phyloP scores from a whole-genome alignment of 92 coral and sea anemone genomes.

The Umimayanthus kanabou region DNA sequence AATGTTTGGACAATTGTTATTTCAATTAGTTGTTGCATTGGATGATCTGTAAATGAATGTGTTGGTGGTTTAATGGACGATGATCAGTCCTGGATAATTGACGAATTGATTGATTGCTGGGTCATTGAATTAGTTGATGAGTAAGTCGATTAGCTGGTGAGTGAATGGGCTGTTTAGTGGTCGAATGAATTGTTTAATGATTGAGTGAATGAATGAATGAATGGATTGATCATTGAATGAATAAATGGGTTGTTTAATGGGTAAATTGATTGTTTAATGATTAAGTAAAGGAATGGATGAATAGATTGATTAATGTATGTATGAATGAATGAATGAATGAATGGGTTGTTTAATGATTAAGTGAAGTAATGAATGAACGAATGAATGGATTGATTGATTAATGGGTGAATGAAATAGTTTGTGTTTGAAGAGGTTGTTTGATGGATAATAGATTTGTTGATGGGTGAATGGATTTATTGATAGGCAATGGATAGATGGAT shows the following conservation, averaged over 20 bases:
- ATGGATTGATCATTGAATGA: not conserved
- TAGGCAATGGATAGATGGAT: not conserved
- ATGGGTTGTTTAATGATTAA: too few relatives aligned
- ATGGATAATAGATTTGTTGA: too few relatives aligned
- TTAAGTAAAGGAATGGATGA: too few relatives aligned
- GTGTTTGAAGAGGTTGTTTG: too few relatives aligned
- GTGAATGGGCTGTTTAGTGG: not conserved
- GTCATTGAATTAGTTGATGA: not conserved
- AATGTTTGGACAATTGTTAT: too few relatives aligned
- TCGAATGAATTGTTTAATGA: not conserved
- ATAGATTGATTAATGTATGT: not conserved
- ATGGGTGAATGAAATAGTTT: too few relatives aligned
- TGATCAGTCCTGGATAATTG: not conserved
- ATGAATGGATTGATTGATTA: not conserved
- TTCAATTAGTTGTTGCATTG: too few relatives aligned
- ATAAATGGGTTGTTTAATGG: not conserved
- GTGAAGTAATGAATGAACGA: not conserved
- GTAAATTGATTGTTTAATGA: not conserved
- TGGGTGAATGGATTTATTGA: not conserved
- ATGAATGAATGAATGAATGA: too few relatives aligned
- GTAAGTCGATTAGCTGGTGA: not conserved
- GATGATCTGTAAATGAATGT: not conserved
- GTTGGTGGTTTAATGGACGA: not conserved
- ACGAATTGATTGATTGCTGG: not conserved
- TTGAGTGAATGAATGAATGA: not conserved